Conservation (phyloP, 1,140 invertebrate species). For the Drosophila nikananu region DNA sequence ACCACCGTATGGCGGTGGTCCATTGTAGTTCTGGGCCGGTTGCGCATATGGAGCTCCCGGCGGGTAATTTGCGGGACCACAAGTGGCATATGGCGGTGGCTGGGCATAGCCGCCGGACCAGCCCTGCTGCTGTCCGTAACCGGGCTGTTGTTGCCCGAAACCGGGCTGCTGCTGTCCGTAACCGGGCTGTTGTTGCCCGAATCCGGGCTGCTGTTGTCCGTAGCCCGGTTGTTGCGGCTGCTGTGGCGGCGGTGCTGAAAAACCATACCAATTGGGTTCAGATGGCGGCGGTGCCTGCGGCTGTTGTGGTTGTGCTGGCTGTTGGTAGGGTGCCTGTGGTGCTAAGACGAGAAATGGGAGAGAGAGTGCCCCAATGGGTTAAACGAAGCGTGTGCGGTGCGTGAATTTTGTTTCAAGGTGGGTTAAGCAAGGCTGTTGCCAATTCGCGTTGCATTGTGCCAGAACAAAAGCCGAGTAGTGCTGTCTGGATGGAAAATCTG, state of each 20-base stretch:
- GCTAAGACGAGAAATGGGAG: slow-evolving; percentile 42
- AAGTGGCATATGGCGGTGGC: slow-evolving; percentile 69
- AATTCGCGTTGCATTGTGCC: slow-evolving; percentile 34
- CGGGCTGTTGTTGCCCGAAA: slow-evolving; percentile 38
- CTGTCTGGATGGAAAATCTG: not conserved
- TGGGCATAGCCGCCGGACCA: slow-evolving; percentile 67
- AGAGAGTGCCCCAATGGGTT: slow-evolving; percentile 41
- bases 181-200: slow-evolving; percentile 38
- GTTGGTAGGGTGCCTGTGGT: slow-evolving; percentile 56
- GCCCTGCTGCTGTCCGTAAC: slow-evolving; percentile 33
- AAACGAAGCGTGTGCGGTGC: slow-evolving; percentile 41
- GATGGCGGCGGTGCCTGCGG: slow-evolving; percentile 37
- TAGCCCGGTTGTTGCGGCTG: slow-evolving; percentile 48
- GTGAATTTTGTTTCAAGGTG: slow-evolving; percentile 16
- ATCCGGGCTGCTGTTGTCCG: slow-evolving; percentile 15
- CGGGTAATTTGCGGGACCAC: slow-evolving; percentile 37
- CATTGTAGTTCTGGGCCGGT: slow-evolving; percentile 51
- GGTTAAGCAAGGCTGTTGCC: slow-evolving; percentile 16
- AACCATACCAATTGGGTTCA: slow-evolving; percentile 80
- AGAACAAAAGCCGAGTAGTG: slow-evolving; percentile 83
- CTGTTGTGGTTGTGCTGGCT: slow-evolving; percentile 42
- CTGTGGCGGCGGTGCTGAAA: slow-evolving; percentile 74
- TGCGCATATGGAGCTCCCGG: slow-evolving; percentile 51
- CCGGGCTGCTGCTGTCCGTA: slow-evolving; percentile 17
- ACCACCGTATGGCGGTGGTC: slow-evolving; percentile 52